phyloP scores from a whole-genome alignment of 2,113 vertebrate species.

The Shinisaurus crocodilurus region DNA sequence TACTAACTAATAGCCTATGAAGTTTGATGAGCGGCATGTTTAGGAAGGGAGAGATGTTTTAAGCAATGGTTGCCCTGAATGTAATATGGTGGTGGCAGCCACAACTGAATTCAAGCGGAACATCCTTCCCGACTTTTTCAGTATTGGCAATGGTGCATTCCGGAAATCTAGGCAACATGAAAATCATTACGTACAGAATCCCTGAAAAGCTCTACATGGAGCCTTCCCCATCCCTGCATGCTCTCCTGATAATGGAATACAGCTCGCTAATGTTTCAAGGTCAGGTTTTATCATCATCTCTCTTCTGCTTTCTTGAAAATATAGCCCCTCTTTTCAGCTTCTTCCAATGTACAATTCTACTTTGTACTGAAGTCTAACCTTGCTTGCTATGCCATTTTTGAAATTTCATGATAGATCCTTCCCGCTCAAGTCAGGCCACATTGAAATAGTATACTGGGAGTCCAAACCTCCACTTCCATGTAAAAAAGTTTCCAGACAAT shows the following conservation, averaged over 20 bases:
- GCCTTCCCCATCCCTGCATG: not conserved
- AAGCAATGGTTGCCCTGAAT: not conserved
- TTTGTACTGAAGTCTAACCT: not conserved
- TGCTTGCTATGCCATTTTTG: not conserved
- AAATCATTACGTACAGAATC: too few relatives aligned
- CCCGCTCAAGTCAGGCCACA: not conserved
- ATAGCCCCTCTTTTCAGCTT: not conserved
- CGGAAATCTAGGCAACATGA: not conserved
- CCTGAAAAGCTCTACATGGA: too few relatives aligned
- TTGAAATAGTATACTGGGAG: not conserved
- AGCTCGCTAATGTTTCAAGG: not conserved
- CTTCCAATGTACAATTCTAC: not conserved
- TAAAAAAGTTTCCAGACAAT: not conserved
- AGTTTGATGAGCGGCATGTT: not conserved
- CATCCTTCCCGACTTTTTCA: not conserved
- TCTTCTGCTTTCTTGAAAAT: not conserved
- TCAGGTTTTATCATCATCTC: not conserved
- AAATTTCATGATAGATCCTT: not conserved
- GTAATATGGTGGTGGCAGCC: not conserved
- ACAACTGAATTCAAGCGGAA: not conserved
- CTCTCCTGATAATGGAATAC: not conserved
- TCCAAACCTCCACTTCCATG: not conserved
- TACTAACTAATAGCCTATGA: not conserved
- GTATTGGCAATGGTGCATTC: not conserved
- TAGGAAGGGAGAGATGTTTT: not conserved